phyloP scores from a whole-genome alignment of 2,797 vertebrate species.

The Chaetophractus vellerosus region DNA sequence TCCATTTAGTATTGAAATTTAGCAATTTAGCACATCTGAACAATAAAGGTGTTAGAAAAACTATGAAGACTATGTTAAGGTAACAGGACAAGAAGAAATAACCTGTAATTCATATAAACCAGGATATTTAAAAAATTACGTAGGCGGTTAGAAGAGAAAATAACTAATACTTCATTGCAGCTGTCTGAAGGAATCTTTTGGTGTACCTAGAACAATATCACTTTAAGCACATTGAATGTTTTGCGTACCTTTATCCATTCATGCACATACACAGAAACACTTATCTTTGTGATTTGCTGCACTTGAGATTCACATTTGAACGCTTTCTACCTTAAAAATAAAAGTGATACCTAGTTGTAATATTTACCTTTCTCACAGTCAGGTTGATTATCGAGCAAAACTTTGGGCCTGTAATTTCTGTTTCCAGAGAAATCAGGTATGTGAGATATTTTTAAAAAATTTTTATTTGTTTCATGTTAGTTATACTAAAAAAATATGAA shows the following conservation, averaged over 20 bases:
- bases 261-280: not conserved
- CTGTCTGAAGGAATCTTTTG: not conserved
- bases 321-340: conserved; percentile 60
- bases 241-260: not conserved
- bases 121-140: conserved; percentile 44
- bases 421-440: conserved; percentile 98
- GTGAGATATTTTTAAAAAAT: conserved; percentile 78
- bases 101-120: not conserved
- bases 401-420: conserved; percentile 99
- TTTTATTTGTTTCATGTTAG: conserved; percentile 31
- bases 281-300: not conserved
- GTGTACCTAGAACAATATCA: not conserved
- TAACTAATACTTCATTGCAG: not conserved
- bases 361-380: conserved; percentile 90
- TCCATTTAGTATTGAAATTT: conserved; percentile 44
- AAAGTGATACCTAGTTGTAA: not conserved
- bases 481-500: conserved; percentile 42
- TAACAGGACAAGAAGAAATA: not conserved
- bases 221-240: not conserved
- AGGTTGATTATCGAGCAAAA: conserved; percentile 98
- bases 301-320: conserved; percentile 55
- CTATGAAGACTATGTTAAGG: not conserved
- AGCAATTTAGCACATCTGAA: not conserved
- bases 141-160: not conserved
- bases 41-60: conserved; percentile 24